These are phyloP conservation scores for Vesta saturnalis DNA, from an alignment of 2,888 invertebrate species.

Conservation along the genomic window DNA sequence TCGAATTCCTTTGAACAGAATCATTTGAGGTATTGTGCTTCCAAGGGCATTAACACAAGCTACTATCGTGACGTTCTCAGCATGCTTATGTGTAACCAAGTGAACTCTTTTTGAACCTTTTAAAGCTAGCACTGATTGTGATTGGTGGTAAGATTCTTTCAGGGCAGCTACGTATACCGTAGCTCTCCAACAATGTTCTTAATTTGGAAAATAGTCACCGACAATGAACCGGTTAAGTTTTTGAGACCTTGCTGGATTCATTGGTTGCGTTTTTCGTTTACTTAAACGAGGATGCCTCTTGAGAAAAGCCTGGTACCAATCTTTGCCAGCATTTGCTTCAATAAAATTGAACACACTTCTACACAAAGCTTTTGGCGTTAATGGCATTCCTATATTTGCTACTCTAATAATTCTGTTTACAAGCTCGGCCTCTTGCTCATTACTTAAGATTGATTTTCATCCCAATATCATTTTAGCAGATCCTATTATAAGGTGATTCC, in stretches of 20 bases:
- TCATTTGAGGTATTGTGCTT: slow-evolving; percentile 21
- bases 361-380: neutral
- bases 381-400: too few relatives aligned
- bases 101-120: too few relatives aligned
- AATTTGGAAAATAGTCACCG: neutral
- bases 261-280: slow-evolving; percentile 44
- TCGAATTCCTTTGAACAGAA: too few relatives aligned
- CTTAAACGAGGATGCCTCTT: slow-evolving; percentile 36
- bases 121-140: slow-evolving; percentile 42
- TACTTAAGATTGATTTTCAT: too few relatives aligned
- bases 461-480: too few relatives aligned
- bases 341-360: too few relatives aligned
- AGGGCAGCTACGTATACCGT: slow-evolving; percentile 35
- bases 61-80: slow-evolving; percentile 48
- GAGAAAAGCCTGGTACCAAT: slow-evolving; percentile 16
- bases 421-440: neutral
- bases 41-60: slow-evolving; percentile 47
- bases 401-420: too few relatives aligned
- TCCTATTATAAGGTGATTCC: too few relatives aligned
- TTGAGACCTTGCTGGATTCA: slow-evolving; percentile 48
- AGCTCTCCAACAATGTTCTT: neutral
- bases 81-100: slow-evolving; percentile 49
- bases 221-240: slow-evolving; percentile 32
- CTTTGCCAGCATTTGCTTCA: slow-evolving; percentile 8
- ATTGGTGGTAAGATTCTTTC: slow-evolving; percentile 43